A percentile compares a stretch with the other conserved stretches of the same genome.
Evolutionary conservation across 2,888 invertebrate genomes (phyloP).

Genomic region (Latheticus oryzae): DNA sequence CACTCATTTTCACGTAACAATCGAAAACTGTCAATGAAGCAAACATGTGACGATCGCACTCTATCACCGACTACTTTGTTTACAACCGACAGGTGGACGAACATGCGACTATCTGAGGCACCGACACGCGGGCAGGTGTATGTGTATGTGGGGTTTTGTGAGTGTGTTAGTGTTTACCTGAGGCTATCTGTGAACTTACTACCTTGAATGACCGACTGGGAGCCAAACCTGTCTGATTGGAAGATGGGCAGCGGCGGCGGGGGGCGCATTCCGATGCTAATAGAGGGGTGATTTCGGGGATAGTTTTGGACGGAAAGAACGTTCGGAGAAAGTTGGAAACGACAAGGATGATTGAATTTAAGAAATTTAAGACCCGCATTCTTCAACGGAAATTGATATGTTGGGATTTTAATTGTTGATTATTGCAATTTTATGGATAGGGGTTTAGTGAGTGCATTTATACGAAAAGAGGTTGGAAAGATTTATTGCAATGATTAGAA

Average conservation of each 20-base stretch:
- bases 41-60: slow-evolving; percentile 39
- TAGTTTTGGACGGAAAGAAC: slow-evolving; percentile 9
- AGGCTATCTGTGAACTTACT: slow-evolving; percentile 56
- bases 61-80: slow-evolving; percentile 34
- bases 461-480: too few species aligned
- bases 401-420: background rate
- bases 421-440: background rate
- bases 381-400: background rate
- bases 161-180: slow-evolving; percentile 43
- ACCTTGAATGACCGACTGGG: slow-evolving; percentile 58
- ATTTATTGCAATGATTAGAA: too few species aligned
- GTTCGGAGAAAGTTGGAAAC: slow-evolving; percentile 1
- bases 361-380: background rate
- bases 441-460: too few species aligned
- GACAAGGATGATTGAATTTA: background rate
- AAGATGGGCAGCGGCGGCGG: slow-evolving; percentile 14
- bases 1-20: slow-evolving; percentile 33
- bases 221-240: slow-evolving; percentile 50
- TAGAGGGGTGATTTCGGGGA: slow-evolving; percentile 22
- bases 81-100: slow-evolving; percentile 44
- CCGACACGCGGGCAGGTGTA: slow-evolving; percentile 40
- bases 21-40: slow-evolving; percentile 7
- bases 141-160: slow-evolving; percentile 17
- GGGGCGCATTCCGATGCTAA: slow-evolving; percentile 37
- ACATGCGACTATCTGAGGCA: slow-evolving; percentile 41